These are phyloP conservation scores for Podilymbus podiceps DNA, from an alignment of 2,113 vertebrate genomes.

Conservation along the genomic window DNA sequence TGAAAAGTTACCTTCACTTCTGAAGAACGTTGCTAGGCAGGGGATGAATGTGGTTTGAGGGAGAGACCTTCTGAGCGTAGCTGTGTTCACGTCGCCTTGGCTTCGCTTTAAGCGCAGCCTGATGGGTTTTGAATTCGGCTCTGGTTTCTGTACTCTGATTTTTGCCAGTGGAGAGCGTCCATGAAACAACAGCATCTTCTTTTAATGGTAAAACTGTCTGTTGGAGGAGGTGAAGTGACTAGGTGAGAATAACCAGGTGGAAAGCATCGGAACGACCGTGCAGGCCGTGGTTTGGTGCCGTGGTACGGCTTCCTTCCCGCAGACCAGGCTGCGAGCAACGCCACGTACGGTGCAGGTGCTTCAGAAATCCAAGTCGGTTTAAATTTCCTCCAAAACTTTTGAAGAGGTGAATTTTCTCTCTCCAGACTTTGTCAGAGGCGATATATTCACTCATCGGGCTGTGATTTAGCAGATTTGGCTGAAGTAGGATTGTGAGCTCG, in stretches of 20 bases:
- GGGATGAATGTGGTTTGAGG: background rate
- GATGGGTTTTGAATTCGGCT: background rate
- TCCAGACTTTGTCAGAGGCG: background rate
- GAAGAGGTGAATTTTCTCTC: background rate
- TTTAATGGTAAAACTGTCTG: background rate
- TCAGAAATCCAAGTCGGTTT: background rate
- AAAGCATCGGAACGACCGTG: fast-evolving
- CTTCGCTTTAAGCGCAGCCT: background rate
- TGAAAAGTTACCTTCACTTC: background rate
- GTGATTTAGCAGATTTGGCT: background rate
- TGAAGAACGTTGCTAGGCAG: background rate
- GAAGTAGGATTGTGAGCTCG: background rate
- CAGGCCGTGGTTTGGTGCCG: background rate
- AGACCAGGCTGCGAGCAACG: background rate
- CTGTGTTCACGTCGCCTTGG: background rate
- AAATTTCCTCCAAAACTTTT: background rate
- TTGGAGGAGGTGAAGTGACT: background rate
- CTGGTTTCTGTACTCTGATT: background rate
- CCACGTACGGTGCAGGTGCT: too few relatives aligned
- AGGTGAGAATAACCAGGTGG: background rate
- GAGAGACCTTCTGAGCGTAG: background rate
- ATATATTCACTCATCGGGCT: fast-evolving
- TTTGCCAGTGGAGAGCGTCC: background rate
- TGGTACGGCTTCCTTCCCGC: background rate
- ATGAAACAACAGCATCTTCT: fast-evolving